Evolutionary conservation across 2,113 vertebrate species (phyloP).

Genomic region (Malaclemys terrapin): DNA sequence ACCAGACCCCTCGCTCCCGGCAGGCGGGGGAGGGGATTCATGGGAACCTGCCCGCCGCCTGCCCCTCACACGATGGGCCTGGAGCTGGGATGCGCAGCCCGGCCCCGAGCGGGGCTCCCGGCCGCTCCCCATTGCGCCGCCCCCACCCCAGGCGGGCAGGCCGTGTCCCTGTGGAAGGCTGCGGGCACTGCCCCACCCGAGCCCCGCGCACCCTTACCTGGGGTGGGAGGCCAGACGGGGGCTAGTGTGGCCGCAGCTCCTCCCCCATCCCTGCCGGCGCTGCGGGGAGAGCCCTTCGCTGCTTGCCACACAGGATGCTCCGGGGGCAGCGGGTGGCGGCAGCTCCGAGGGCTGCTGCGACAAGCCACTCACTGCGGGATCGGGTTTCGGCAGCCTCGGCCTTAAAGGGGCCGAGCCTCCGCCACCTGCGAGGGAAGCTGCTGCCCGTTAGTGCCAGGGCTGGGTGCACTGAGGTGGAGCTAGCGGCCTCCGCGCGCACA

Average conservation of each 20-base stretch:
- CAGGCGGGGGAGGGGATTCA: neutral
- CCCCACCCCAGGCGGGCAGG: no score
- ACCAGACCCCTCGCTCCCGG: neutral
- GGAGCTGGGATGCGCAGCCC: no score
- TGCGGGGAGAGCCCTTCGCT: neutral
- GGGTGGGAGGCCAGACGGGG: neutral
- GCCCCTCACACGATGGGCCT: neutral
- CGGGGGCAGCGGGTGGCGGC: neutral
- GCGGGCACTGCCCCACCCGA: neutral
- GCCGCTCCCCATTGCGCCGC: no score
- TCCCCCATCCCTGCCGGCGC: slow-evolving; percentile 19
- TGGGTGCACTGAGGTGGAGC: neutral
- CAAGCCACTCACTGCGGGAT: slow-evolving; percentile 60
- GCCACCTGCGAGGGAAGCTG: neutral
- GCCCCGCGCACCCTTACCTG: neutral
- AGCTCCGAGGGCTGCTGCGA: neutral
- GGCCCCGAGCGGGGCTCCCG: neutral
- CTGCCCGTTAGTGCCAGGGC: neutral
- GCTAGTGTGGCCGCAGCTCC: neutral
- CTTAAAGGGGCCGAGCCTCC: slow-evolving; percentile 77
- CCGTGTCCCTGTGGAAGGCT: neutral
- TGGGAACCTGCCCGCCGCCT: neutral
- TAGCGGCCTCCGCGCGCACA: neutral
- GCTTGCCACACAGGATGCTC: slow-evolving; percentile 31
- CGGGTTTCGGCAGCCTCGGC: slow-evolving; percentile 69